A percentile compares a stretch with the other conserved stretches of the same genome.
Evolutionary conservation across 2,888 invertebrate species (phyloP).

Genomic region (Lycophotia porphyrea): DNA sequence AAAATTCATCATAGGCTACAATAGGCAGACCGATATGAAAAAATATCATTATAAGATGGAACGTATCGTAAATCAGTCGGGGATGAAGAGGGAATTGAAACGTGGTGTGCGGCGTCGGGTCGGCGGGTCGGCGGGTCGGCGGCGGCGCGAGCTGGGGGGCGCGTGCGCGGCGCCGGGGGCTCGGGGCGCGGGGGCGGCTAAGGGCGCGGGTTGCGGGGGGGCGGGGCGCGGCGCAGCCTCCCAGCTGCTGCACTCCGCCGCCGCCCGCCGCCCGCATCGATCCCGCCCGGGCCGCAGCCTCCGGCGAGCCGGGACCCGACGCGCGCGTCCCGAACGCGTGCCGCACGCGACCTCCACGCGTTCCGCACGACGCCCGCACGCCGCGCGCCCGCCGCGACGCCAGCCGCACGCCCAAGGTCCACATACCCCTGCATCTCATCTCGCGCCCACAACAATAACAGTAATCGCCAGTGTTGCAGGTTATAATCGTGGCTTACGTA

Average conservation of each 20-base stretch:
- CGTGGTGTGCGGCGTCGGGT: constrained; percentile 74
- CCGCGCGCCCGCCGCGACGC: constrained; percentile 73
- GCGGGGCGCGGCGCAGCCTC: constrained; percentile 86
- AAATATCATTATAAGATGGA: constrained; percentile 72
- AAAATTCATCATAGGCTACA: constrained; percentile 56
- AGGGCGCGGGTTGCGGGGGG: constrained; percentile 65
- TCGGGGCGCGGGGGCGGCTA: constrained; percentile 62
- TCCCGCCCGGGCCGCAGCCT: constrained; percentile 86
- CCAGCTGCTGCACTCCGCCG: constrained; percentile 88
- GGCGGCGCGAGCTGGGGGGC: constrained; percentile 70
- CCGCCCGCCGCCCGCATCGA: constrained; percentile 90
- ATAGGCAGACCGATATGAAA: constrained; percentile 59
- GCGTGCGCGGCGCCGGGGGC: constrained; percentile 62
- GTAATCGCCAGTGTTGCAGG: constrained; percentile 80
- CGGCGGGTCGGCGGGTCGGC: constrained; percentile 64
- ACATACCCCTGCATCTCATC: constrained; percentile 83
- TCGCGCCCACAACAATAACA: constrained; percentile 78
- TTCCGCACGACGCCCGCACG: constrained; percentile 76
- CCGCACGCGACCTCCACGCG: constrained; percentile 78
- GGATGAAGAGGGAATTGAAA: constrained; percentile 84
- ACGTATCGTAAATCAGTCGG: constrained; percentile 84
- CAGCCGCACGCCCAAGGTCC: constrained; percentile 75
- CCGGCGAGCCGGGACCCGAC: constrained; percentile 79
- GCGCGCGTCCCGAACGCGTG: constrained; percentile 80
- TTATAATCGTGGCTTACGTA: constrained; percentile 85